Evolutionary conservation across 2,888 invertebrate species (phyloP).

Genomic region (Cryptosula pallasiana): DNA sequence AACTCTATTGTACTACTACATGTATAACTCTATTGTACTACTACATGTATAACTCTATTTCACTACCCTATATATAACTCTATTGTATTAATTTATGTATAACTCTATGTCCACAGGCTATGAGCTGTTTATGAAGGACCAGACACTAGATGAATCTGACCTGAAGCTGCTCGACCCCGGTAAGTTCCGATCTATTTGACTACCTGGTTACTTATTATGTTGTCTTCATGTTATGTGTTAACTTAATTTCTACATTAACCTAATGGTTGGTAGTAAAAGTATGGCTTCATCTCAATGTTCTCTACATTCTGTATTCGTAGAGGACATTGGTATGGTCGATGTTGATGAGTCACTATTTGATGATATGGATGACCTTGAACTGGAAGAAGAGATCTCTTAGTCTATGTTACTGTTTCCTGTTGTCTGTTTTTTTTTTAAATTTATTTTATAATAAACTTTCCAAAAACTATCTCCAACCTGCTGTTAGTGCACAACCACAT

Average conservation of each 20-base stretch:
- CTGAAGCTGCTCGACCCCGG: constrained; percentile 75
- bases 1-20: too few species aligned
- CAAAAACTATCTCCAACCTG: too few species aligned
- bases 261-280: too few species aligned
- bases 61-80: too few species aligned
- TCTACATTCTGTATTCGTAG: not conserved
- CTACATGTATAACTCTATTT: too few species aligned
- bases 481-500: too few species aligned
- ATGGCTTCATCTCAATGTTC: too few species aligned
- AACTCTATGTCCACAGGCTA: constrained; percentile 60
- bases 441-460: not conserved
- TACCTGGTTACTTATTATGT: not conserved
- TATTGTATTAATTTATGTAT: too few species aligned
- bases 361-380: constrained; percentile 50
- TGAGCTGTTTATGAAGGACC: constrained; percentile 88
- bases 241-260: too few species aligned
- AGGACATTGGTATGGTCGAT: constrained; percentile 21
- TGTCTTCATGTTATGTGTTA: too few species aligned
- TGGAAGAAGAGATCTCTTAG: constrained; percentile 36
- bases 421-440: not conserved
- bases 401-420: too few species aligned
- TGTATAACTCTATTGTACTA: too few species aligned
- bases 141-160: constrained; percentile 90
- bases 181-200: not conserved
- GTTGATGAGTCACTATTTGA: constrained; percentile 53